These are phyloP conservation scores for Microctonus brassicae DNA, from an alignment of 2,888 invertebrate genomes.

Conservation along the genomic window DNA sequence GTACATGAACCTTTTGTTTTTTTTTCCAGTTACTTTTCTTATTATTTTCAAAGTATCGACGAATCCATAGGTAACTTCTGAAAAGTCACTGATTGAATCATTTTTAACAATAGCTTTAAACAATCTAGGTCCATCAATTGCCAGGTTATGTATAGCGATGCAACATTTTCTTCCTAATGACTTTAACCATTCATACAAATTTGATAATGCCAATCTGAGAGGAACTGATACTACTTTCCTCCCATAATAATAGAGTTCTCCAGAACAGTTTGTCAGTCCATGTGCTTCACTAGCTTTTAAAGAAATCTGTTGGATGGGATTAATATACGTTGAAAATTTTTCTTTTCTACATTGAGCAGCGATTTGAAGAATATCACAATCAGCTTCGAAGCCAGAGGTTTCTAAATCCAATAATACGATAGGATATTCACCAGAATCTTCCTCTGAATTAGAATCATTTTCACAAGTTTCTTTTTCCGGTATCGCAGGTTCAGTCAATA, in stretches of 20 bases:
- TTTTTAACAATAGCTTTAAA: slow-evolving; percentile 17
- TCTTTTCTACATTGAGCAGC: slow-evolving; percentile 19
- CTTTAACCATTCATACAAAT: slow-evolving; percentile 26
- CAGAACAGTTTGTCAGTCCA: slow-evolving; percentile 31
- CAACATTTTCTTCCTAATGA: slow-evolving; percentile 30
- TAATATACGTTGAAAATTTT: slow-evolving; percentile 33
- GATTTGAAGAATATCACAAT: slow-evolving; percentile 34
- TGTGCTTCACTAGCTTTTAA: slow-evolving; percentile 26
- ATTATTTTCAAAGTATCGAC: slow-evolving; percentile 28
- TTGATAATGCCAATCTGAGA: slow-evolving; percentile 21
- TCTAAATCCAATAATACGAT: slow-evolving; percentile 38
- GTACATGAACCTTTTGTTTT: slow-evolving; percentile 26
- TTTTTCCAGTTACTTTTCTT: background rate
- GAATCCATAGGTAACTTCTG: slow-evolving; percentile 35
- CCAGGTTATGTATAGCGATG: slow-evolving; percentile 36
- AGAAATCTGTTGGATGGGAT: slow-evolving; percentile 27
- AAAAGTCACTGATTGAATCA: slow-evolving; percentile 26
- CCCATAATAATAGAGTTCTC: slow-evolving; percentile 28
- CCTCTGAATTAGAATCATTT: background rate
- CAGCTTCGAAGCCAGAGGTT: slow-evolving; percentile 29
- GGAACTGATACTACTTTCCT: slow-evolving; percentile 19
- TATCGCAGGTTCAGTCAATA: slow-evolving; percentile 15
- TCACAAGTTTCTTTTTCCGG: background rate
- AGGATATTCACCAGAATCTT: background rate
- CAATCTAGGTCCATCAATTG: slow-evolving; percentile 33